Conservation (phyloP, 2,113 vertebrate species). For the Stomatorhinus ivindoensis region DNA sequence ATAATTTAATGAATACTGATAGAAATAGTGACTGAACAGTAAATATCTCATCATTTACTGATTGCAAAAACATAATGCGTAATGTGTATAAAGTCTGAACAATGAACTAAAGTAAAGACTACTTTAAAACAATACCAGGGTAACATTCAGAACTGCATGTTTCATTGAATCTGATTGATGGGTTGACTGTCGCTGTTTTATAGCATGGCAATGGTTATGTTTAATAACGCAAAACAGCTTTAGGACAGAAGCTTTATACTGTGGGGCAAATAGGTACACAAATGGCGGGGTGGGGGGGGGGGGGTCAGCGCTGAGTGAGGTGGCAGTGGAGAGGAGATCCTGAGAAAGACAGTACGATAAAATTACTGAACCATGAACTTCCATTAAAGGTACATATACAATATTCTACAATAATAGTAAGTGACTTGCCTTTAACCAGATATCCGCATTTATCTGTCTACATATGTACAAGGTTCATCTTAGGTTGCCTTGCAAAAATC, state of each 20-base stretch:
- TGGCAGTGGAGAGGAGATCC: neutral
- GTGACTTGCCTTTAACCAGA: neutral
- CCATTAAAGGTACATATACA: neutral
- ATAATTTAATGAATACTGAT: neutral
- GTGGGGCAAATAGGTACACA: too few species aligned
- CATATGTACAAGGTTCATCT: neutral
- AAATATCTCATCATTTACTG: neutral
- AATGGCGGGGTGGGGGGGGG: neutral
- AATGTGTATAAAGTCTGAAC: neutral
- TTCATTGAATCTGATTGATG: neutral
- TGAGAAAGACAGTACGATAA: constrained; percentile 2
- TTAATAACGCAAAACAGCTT: neutral
- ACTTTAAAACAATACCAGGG: neutral
- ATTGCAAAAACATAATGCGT: neutral
- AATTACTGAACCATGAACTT: neutral
- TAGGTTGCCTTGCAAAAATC: neutral
- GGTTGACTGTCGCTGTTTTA: neutral
- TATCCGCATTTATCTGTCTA: neutral
- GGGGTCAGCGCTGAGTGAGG: neutral
- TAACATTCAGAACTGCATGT: neutral
- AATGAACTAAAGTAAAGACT: neutral
- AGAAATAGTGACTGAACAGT: neutral
- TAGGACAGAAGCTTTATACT: neutral
- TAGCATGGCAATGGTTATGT: neutral
- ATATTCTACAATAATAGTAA: neutral